Percentiles rank a stretch among this genome's conserved stretches.
phyloP scores from a whole-genome alignment of 1,140 invertebrate species.

The Diorhabda elongata region DNA sequence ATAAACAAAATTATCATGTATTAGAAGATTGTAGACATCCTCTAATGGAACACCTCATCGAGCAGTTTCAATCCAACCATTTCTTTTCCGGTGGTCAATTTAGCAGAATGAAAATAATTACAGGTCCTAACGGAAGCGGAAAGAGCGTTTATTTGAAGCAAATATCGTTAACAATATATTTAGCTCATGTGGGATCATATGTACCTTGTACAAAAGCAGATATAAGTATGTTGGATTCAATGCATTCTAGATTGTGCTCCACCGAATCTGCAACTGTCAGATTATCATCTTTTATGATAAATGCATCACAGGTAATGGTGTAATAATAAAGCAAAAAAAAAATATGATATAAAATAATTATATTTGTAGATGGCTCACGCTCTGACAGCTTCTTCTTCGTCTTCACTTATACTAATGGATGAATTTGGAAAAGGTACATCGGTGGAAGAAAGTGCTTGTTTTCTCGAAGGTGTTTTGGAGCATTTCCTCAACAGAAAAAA shows the following conservation, averaged over 20 bases:
- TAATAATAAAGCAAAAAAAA: conserved; percentile 16
- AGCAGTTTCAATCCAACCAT: conserved; percentile 72
- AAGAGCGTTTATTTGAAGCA: conserved; percentile 91
- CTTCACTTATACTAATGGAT: conserved; percentile 79
- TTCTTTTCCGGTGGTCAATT: conserved; percentile 53
- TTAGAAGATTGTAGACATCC: conserved; percentile 76
- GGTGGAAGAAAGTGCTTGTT: conserved; percentile 66
- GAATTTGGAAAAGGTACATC: conserved; percentile 90
- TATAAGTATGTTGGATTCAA: conserved; percentile 67
- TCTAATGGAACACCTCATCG: conserved; percentile 63
- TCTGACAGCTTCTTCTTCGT: conserved; percentile 57
- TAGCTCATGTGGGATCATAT: conserved; percentile 86
- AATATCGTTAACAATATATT: conserved; percentile 68
- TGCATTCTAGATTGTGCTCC: conserved; percentile 70
- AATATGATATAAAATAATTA: background rate
- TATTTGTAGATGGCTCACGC: conserved; percentile 66
- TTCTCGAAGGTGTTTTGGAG: conserved; percentile 63
- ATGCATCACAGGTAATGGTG: conserved; percentile 69
- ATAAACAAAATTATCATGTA: conserved; percentile 55
- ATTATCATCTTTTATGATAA: conserved; percentile 81
- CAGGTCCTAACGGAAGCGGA: conserved; percentile 86
- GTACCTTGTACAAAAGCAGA: conserved; percentile 74
- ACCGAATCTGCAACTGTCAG: conserved; percentile 73
- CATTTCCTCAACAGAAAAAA: conserved; percentile 56
- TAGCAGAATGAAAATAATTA: conserved; percentile 72